Evolutionary conservation across 2,888 invertebrate species (phyloP), one percentile per base, ranked within the genome.

Genomic region (Caenorhabditis panamensis): DNA sequence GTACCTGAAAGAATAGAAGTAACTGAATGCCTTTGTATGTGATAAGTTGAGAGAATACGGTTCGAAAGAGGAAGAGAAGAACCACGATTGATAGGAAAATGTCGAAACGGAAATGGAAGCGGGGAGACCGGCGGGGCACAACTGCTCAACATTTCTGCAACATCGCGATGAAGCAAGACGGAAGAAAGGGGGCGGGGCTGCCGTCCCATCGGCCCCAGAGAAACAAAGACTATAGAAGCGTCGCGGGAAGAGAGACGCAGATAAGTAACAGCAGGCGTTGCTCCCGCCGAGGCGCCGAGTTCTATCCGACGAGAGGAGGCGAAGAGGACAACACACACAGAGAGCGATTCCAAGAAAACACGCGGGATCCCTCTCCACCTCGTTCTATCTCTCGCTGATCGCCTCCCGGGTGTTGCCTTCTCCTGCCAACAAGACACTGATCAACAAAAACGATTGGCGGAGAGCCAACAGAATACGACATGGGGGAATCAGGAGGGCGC

Each of bases 31-130:
- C 4, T 9, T 47, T 41, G 51, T 5, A 66, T 31, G 13, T 13
- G 26, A 18, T 1, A 49, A 51, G 58, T 41, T 41, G 26, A 41
- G 11, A 54, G n/a, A 66, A 28, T 28, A 8, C 16, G n/a, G 49
- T 37, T 62, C 26, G 9, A 56, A 20, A 54, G 26, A 18, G 58
- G 22, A 44, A 18, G 22, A 24, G 20, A 16, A 18, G 36, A 36
- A 24, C 16, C 16, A 41, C 13, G 37, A 54, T 72, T 56, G 54
- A 49, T 49, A 63, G 44, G 53, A 16, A 26, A 44, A 16, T 37
- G n/a, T 36, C 64, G 49, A 16, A 41, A 41, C 41, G 16, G 41
- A 16, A 41, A 41, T 13, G 9, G 41, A 41, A 87, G 86, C 95
- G 92, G 8, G 22, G 18, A 26, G 22, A 20, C 22, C 24, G 26